Conservation (phyloP, 2,888 invertebrate species). For the Acrocyrtus sp. region DNA sequence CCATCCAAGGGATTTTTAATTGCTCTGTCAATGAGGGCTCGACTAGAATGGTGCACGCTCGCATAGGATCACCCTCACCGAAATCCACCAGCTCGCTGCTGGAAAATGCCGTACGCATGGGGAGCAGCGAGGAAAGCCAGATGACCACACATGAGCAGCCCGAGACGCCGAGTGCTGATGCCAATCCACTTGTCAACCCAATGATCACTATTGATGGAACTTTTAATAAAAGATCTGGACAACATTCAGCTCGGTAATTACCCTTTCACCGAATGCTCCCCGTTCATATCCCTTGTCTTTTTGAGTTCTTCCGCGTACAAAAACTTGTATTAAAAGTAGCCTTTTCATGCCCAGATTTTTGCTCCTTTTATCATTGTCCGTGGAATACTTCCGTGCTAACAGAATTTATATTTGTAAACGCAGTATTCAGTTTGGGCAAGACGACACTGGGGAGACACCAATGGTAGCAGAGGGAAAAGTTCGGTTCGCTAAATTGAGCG, state of each 20-base stretch:
- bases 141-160: constrained; percentile 36
- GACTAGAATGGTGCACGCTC: constrained; percentile 24
- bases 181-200: constrained; percentile 47
- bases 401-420: too few relatives aligned
- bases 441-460: constrained; percentile 27
- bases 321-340: too few relatives aligned
- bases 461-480: constrained; percentile 41
- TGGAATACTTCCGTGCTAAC: too few relatives aligned
- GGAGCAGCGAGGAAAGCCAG: not conserved
- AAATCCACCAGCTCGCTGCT: too few relatives aligned
- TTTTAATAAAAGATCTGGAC: constrained; percentile 60
- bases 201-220: constrained; percentile 58
- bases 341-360: not conserved
- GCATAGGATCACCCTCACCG: constrained; percentile 26
- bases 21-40: constrained; percentile 54
- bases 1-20: constrained; percentile 62
- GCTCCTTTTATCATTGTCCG: not conserved
- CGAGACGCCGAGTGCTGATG: constrained; percentile 7
- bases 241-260: constrained; percentile 62
- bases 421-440: constrained; percentile 46
- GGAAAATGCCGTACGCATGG: constrained; percentile 11
- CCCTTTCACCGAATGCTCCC: too few relatives aligned
- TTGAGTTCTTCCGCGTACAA: too few relatives aligned
- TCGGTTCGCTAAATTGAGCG: constrained; percentile 12
- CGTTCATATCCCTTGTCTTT: too few relatives aligned